Evolutionary conservation across 2,888 invertebrate genomes (phyloP), one percentile per base, ranked within the genome.

Genomic region (Ophioninae sp.): DNA sequence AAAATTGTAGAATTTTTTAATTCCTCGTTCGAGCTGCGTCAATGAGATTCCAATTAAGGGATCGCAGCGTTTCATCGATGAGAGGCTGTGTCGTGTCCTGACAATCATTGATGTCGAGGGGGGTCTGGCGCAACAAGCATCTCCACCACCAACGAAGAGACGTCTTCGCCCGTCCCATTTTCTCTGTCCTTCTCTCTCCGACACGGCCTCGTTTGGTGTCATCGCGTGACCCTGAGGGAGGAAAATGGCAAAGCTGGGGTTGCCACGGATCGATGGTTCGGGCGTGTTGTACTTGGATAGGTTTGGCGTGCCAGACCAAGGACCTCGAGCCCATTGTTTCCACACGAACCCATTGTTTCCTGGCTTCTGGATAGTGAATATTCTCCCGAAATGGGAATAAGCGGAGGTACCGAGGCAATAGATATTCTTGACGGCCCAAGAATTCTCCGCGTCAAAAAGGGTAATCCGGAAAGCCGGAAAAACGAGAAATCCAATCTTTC

Each of bases 341-440:
- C 78, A 76, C 79, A 81, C 77, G 81, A 83, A 74, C 76, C 79
- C 84, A 88, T 89, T 89, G 88, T 88, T 88, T 85, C 79, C 70
- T 39, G 77, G 79, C 76, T 69, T 69, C 74, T 74, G 70, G 85
- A 84, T 85, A 76, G 64, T 65, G 82, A 72, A 82, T 85, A 83
- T 81, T 81, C 84, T 83, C 85, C 69, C 77, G 83, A 83, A 78
- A 44, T 41, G 65, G 61, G 78, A 70, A 68, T 67, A 72, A 67
- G 70, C 67, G 56, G 61, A 3, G 72, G 23, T 70, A 50, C 20
- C 23, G 13, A 3, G 7, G 37, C 56, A n/a, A 62, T 61, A 44
- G 20, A 56, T 17, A 21, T 39, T 50, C 56, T 73, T 68, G 30
- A 64, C 69, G 41, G 44, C 30, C 30, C 44, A 78, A 39, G 64